These are phyloP conservation scores for Gandaritis pyraliata DNA, from an alignment of 2,888 invertebrate genomes.

Conservation along the genomic window DNA sequence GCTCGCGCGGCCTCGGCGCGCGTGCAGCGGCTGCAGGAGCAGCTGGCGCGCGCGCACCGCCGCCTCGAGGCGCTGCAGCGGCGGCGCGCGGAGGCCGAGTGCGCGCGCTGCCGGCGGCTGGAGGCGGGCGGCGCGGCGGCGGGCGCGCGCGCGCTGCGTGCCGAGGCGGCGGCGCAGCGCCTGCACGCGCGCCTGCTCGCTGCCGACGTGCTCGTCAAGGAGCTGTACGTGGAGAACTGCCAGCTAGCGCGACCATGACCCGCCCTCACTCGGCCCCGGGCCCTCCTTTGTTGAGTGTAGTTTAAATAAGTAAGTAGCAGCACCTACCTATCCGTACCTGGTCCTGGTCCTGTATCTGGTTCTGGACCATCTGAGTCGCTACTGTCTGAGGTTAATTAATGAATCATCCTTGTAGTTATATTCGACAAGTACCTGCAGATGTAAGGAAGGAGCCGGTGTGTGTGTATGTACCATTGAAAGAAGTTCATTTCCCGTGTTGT, in stretches of 20 bases:
- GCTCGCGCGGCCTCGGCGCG: conserved; percentile 63
- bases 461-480: no score
- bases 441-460: no score
- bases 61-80: conserved; percentile 85
- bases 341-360: no score
- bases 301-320: no score
- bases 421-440: no score
- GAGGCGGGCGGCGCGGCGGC: conserved; percentile 74
- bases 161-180: conserved; percentile 69
- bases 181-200: conserved; percentile 87
- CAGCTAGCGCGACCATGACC: conserved; percentile 82
- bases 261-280: conserved; percentile 45
- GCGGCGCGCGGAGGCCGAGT: conserved; percentile 62
- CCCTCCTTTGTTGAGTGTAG: no score
- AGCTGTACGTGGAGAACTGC: conserved; percentile 93
- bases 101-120: conserved; percentile 31
- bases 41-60: conserved; percentile 90
- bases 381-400: no score
- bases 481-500: no score
- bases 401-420: no score
- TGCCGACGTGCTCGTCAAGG: conserved; percentile 91
- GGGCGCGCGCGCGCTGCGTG: conserved; percentile 78
- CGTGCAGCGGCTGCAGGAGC: conserved; percentile 87
- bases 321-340: no score
- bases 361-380: no score